Evolutionary conservation across 1,140 invertebrate genomes (phyloP).

Genomic region (Homalodisca vitripennis): DNA sequence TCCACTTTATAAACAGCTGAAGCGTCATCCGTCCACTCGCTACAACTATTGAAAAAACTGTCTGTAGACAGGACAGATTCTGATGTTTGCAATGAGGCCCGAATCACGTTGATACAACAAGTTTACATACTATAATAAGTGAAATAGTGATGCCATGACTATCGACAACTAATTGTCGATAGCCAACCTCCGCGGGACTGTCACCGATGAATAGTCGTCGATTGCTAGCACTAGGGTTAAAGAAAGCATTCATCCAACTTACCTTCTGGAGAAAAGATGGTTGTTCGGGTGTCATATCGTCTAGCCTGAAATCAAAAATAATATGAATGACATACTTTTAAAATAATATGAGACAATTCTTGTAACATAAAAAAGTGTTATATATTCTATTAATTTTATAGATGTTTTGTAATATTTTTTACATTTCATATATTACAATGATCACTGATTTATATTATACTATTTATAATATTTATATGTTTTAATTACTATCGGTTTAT

Average conservation of each 20-base stretch:
- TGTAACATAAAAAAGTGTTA: not conserved
- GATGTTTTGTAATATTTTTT: not conserved
- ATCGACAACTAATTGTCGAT: no score
- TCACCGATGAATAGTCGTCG: not conserved
- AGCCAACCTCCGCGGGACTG: no score
- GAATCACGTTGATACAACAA: not conserved
- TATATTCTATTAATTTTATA: not conserved
- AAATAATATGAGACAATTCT: not conserved
- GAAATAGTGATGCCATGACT: no score
- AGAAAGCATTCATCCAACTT: slow-evolving; percentile 39
- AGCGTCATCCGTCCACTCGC: no score
- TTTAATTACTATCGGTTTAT: not conserved
- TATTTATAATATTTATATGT: not conserved
- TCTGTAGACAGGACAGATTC: no score
- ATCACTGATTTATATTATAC: not conserved
- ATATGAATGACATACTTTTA: not conserved
- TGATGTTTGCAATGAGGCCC: not conserved
- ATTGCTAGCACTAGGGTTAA: not conserved
- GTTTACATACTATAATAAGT: not conserved
- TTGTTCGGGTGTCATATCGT: slow-evolving; percentile 98
- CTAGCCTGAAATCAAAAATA: slow-evolving; percentile 88
- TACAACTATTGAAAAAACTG: no score
- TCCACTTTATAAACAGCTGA: no score
- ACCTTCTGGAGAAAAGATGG: slow-evolving; percentile 99
- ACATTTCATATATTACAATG: not conserved